Evolutionary conservation across 2,888 invertebrate species (phyloP), one percentile per base, ranked within the genome.

Genomic region (Erebia epiphron): DNA sequence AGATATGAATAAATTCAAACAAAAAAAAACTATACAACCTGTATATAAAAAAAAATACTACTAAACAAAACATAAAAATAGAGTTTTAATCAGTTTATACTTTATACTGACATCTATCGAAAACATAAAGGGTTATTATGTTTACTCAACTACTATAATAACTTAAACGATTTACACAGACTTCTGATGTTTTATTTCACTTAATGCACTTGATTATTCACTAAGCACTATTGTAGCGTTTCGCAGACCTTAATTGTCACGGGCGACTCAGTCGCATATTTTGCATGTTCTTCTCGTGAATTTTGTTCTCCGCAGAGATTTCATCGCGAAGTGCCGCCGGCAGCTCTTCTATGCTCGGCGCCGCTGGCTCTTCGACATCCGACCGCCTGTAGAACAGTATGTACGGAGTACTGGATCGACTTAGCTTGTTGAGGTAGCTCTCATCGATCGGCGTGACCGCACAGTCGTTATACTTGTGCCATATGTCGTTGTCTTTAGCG

Each of bases 391-490:
- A 98, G 82, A 98, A 96, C 57, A 98, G 89, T 73, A 98, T 96
- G 82, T 98, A 98, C 0, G 98, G 97, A 0, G 98, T 97, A 82
- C 97, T 96, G 14, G 96, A 95, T 2, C 95, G 95, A 75, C 94
- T 94, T 9, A 96, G 91, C 35, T 89, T 89, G 77, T 95, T 95
- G 61, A 97, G 90, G 68, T 96, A 95, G 1, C 93, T 90, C 9
- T 95, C 93, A 10, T 94, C 93, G 14, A 95, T 94, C 56, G 87
- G 84, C 1, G 94, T 94, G 1, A 98, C 97, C n/a, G 94, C 90
- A 72, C 95, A 96, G 79, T 98, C 98, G 82, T 98, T 97, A 82
- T 97, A 97, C 81, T 96, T 95, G 84, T 95, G 96, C 98, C 98
- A 98, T 50, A 94, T 90, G 69, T 93, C 92, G 18, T 87, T 89